Base-by-base conservation (phyloP, 2,113 vertebrate genomes). In the Artemisiospiza belli region DNA sequence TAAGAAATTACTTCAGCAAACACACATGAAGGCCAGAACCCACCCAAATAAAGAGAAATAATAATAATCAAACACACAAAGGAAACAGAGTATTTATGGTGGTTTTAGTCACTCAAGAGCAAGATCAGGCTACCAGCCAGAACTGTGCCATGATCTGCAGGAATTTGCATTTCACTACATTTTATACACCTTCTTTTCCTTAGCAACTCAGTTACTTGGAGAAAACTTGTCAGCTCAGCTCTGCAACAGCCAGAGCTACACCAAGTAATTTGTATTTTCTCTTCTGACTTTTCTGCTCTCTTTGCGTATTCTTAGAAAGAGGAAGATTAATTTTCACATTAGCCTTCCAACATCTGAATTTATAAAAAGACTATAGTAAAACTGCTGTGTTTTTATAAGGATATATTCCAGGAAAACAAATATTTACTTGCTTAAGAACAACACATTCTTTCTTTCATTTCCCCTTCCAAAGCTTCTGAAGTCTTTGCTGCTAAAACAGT, bases 1-100 rank as follows among this genome's bases (percentile, higher is more conserved):
- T 59, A 94, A 82, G 76, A 95, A 85, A 54, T 79, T 84, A 59
- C 83, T 92, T 95, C 89, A 74, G 75, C 57, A 90, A 77, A 94
- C 57, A 58, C 47, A 70, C 1, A 17, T 15, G 66, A 94, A 94
- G 62, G 82, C 47, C 67, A 80, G 59, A 81, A 63, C 24, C 39
- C 77, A 43, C 33, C 15, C 10, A 19, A 61, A 80, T 27, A n/a
- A 70, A 43, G 61, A 86, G 43, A 89, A 97, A 80, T 11, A n/a
- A 43, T 24, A 68, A 8, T 1, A 67, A 51, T 9, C 44, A 66
- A 66, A 39, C 62, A 87, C 58, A 62, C 67, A 94, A 81, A 91
- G 61, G 70, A 87, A 72, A 80, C 0, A 0, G 83, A 66, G 23
- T 63, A 64, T 46, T 91, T 78, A 69, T 0, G 25, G 59, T 49